These are phyloP conservation scores for Cololabis saira DNA, from an alignment of 2,113 vertebrate genomes.

Conservation along the genomic window DNA sequence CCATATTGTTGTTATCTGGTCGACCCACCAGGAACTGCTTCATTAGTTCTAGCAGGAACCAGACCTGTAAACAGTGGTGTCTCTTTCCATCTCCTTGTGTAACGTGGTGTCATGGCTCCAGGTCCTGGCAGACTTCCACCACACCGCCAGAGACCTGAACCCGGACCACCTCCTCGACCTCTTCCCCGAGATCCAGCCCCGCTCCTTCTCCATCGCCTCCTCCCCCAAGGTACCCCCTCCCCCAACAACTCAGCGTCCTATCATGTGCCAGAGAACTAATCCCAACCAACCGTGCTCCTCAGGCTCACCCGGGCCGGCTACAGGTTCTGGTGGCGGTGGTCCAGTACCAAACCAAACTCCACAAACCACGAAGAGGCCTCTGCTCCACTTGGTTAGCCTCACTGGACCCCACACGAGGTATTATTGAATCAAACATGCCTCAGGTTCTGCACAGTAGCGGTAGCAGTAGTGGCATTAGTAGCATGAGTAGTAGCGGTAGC, in stretches of 20 bases:
- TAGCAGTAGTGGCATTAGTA: too few relatives aligned
- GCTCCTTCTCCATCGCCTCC: constrained; percentile 94
- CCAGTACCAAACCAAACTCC: constrained; percentile 86
- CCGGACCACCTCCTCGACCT: constrained; percentile 89
- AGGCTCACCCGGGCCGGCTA: constrained; percentile 85
- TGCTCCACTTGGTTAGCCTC: constrained; percentile 95
- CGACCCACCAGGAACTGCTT: too few relatives aligned
- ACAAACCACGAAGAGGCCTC: constrained; percentile 87
- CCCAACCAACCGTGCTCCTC: constrained; percentile 1
- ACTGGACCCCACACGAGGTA: constrained; percentile 85
- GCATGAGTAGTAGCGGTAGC: too few relatives aligned
- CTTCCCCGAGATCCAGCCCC: constrained; percentile 90
- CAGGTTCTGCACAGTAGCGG: too few relatives aligned
- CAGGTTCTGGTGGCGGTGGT: constrained; percentile 96
- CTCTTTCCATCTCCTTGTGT: background rate
- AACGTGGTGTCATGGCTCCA: constrained; percentile 51
- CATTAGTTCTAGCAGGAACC: too few relatives aligned
- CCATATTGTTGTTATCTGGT: too few relatives aligned
- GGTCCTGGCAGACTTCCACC: constrained; percentile 91
- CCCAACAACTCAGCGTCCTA: too few relatives aligned
- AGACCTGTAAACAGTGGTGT: too few relatives aligned
- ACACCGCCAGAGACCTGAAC: constrained; percentile 83
- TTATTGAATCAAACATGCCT: too few relatives aligned
- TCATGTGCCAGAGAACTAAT: background rate
- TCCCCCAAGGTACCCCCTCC: constrained; percentile 84